Evolutionary conservation across 2,113 vertebrate genomes (phyloP).

Genomic region (Theristicus caerulescens): DNA sequence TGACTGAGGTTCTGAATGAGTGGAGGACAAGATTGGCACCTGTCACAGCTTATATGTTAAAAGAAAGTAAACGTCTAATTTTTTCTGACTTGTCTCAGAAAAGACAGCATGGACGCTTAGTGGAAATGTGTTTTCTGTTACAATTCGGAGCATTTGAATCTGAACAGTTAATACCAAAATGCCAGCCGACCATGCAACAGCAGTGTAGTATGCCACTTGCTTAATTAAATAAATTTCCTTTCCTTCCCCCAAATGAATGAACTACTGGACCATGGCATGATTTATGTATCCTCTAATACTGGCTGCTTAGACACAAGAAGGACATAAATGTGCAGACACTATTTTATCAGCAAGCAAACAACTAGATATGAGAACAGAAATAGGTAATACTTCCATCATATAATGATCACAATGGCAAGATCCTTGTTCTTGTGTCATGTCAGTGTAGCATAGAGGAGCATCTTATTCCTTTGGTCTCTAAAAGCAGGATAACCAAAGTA

Average conservation of each 20-base stretch:
- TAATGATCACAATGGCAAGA: background rate
- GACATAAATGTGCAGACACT: background rate
- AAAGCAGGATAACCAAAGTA: background rate
- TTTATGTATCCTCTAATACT: background rate
- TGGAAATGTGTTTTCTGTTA: background rate
- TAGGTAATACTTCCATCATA: background rate
- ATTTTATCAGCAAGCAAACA: background rate
- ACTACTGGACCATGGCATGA: background rate
- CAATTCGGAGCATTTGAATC: background rate
- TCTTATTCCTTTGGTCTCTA: background rate
- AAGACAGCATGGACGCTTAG: background rate
- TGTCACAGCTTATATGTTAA: background rate
- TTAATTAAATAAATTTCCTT: slow-evolving; percentile 16
- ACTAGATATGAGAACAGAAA: background rate
- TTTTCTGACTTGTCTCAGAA: background rate
- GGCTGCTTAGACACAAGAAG: background rate
- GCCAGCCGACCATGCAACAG: background rate
- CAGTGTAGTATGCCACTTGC: background rate
- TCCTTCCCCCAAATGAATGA: background rate
- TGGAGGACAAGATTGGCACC: background rate
- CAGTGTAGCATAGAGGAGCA: background rate
- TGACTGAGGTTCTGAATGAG: background rate
- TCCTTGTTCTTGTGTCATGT: background rate
- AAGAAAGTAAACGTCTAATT: background rate
- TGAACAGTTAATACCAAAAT: background rate